Percentiles rank a stretch among this genome's conserved stretches.
phyloP scores from a whole-genome alignment of 2,113 vertebrate species.

The Leucopternis melanops region DNA sequence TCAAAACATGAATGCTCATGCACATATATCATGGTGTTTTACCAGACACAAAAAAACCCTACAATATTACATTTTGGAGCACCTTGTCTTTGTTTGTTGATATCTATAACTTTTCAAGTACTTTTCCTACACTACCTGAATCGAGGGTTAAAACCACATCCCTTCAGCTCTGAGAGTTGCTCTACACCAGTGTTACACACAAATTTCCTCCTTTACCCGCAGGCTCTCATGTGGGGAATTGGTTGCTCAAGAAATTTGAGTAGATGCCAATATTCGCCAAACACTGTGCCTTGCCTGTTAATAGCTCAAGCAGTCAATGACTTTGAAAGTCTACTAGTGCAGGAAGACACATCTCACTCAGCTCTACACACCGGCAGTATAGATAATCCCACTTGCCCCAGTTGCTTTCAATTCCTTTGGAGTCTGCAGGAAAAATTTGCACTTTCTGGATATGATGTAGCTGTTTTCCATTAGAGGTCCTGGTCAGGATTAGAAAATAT shows the following conservation, averaged over 20 bases:
- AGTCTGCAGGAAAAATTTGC: background rate
- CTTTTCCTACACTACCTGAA: background rate
- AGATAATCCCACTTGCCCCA: background rate
- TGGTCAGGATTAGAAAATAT: background rate
- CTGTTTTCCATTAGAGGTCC: background rate
- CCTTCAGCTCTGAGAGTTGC: background rate
- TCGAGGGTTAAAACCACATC: background rate
- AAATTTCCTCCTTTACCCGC: background rate
- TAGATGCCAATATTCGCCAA: background rate
- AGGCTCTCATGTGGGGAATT: background rate
- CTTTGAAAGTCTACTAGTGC: background rate
- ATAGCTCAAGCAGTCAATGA: background rate
- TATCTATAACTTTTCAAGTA: too few species aligned
- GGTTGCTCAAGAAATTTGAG: background rate
- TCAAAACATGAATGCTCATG: background rate
- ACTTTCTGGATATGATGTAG: background rate
- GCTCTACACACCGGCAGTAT: background rate
- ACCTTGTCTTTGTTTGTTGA: background rate
- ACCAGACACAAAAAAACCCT: background rate
- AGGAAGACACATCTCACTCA: background rate
- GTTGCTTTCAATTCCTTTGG: background rate
- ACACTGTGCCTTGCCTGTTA: too few species aligned
- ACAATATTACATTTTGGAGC: background rate
- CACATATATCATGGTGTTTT: background rate
- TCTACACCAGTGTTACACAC: background rate